phyloP scores from a whole-genome alignment of 1,140 invertebrate genomes.

The Kradibia gibbosae region DNA sequence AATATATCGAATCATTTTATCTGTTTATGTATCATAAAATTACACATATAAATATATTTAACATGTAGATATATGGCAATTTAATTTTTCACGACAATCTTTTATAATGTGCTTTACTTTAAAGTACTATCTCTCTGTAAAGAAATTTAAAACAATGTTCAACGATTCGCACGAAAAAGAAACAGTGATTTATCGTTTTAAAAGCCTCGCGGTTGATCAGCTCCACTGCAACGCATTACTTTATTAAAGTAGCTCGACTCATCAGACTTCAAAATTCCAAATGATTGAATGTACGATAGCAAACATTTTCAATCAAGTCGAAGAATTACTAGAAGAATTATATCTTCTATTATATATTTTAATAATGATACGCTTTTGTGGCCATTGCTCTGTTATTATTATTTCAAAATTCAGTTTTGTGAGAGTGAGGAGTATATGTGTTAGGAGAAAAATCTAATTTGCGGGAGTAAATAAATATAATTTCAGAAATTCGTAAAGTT shows the following conservation, averaged over 20 bases:
- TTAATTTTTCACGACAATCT: too few relatives aligned
- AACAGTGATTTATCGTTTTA: neutral
- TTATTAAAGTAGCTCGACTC: neutral
- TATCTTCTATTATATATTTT: too few relatives aligned
- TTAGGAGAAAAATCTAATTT: too few relatives aligned
- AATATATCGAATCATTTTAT: too few relatives aligned
- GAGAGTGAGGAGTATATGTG: too few relatives aligned
- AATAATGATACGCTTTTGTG: neutral
- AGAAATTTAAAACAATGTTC: slow-evolving; percentile 27
- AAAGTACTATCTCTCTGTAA: neutral
- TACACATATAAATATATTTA: too few relatives aligned
- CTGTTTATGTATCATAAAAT: too few relatives aligned
- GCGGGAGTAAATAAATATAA: too few relatives aligned
- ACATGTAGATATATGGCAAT: too few relatives aligned
- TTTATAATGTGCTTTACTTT: neutral
- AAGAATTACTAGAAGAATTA: slow-evolving; percentile 13
- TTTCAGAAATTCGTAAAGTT: too few relatives aligned
- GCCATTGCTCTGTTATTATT: neutral
- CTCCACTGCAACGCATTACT: slow-evolving; percentile 21
- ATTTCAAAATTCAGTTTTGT: too few relatives aligned
- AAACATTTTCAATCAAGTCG: neutral
- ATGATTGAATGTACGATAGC: neutral
- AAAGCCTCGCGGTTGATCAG: neutral
- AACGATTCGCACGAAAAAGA: neutral
- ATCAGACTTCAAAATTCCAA: slow-evolving; percentile 2